Evolutionary conservation across 2,113 vertebrate genomes (phyloP).

Genomic region (Taurulus bubalis): DNA sequence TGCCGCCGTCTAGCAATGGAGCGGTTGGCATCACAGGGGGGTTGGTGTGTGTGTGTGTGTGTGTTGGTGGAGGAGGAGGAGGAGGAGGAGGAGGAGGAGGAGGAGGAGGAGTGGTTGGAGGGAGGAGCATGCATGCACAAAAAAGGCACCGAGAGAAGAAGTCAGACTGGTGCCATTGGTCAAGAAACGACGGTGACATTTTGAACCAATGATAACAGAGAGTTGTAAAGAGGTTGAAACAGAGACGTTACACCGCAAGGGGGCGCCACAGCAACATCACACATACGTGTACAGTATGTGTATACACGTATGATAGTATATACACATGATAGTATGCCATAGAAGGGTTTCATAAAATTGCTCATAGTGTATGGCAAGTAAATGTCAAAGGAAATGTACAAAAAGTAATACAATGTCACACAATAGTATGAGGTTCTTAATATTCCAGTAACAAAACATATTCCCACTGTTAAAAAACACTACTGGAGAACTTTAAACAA

Average conservation of each 20-base stretch:
- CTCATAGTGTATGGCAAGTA: too few species aligned
- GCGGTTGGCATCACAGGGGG: conserved; percentile 30
- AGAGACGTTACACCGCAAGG: neutral
- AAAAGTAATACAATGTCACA: too few species aligned
- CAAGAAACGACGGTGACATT: conserved; percentile 26
- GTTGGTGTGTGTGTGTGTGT: conserved; percentile 8
- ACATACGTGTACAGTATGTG: neutral
- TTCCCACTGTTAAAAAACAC: too few species aligned
- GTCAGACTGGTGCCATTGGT: conserved; percentile 54
- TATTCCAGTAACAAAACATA: too few species aligned
- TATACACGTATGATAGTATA: neutral
- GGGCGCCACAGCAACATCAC: conserved; percentile 54
- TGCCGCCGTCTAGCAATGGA: conserved; percentile 20
- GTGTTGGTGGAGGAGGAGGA: conserved; percentile 11
- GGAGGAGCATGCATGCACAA: conserved; percentile 53
- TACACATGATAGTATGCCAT: too few species aligned
- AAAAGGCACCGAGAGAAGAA: neutral
- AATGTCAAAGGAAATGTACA: too few species aligned
- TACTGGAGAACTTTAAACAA: too few species aligned
- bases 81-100: conserved; percentile 46
- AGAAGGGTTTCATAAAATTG: neutral
- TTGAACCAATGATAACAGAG: conserved; percentile 63
- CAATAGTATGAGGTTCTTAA: too few species aligned
- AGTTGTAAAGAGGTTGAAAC: neutral
- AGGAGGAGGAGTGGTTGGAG: neutral